Evolutionary conservation across 1,140 invertebrate genomes (phyloP), one percentile per base, ranked within the genome.

Genomic region (Drosophila lowei): DNA sequence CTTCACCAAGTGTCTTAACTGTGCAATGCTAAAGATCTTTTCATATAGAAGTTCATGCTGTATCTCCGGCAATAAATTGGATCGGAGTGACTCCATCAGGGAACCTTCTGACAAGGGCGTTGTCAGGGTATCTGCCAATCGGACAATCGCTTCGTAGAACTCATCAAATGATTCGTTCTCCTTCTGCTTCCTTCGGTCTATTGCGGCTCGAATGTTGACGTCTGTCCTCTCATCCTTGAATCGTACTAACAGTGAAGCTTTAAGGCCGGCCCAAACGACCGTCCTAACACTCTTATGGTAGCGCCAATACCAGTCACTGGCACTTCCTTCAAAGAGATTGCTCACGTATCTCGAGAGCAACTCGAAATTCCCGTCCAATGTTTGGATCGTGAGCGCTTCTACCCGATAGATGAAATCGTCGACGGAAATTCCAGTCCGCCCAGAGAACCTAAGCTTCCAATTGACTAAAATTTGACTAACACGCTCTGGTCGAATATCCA

Each of bases 401-500:
- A 52, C 28, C 2, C 63, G 28, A 47, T 66, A 60, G 5, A 59
- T n/a, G 23, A 66, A 59, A 1, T 46, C 25, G 7, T 66, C 47
- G 11, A 66, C 47, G 0, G 28, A 30, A 0, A 30, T 30, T 30
- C 7, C 28, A 7, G 28, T 0, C 28, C 28, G 6, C 0, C 28
- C 28, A 7, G 28, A 30, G 7, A 30, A 30, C 28, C 1, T 30
- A 30, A 30, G 28, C 28, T 30, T 30, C 28, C 28, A 30, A 7
- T 30, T 30, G 2, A 30, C 28, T 7, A 30, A 30, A 8, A 30
- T 30, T 6, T 8, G 6, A 6, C 28, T 30, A 30, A 30, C 6
- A 1, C 28, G 28, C 6, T 30, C 28, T 30, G 28, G 28, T 8
- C 28, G 7, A 30, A 30, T 30, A 6, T 30, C 28, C 28, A 30